Percentiles rank a stretch among this genome's conserved stretches.
Conservation (phyloP, 2,888 invertebrate genomes). For the Trileptium ribeirensis region DNA sequence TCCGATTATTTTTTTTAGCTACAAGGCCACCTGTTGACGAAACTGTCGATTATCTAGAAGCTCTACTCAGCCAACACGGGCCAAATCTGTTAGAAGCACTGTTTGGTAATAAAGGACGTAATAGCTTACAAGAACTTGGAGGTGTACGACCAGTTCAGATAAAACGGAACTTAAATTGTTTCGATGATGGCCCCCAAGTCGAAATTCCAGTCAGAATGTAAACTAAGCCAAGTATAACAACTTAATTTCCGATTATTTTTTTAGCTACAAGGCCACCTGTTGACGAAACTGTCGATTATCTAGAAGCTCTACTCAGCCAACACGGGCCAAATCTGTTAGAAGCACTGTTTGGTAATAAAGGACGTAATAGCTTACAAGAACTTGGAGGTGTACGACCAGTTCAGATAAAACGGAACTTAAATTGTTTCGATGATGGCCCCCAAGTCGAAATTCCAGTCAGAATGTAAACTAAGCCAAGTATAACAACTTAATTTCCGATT, state of each 20-base stretch:
- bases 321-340: constrained; percentile 94
- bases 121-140: constrained; percentile 79
- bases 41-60: constrained; percentile 86
- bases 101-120: constrained; percentile 86
- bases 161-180: no score
- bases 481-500: no score
- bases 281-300: constrained; percentile 87
- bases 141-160: constrained; percentile 90
- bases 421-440: no score
- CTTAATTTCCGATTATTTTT: constrained; percentile 29
- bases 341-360: constrained; percentile 89
- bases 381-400: constrained; percentile 88
- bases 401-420: no score
- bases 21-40: constrained; percentile 94
- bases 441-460: no score
- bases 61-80: constrained; percentile 84
- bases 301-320: constrained; percentile 83
- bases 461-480: no score
- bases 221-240: no score
- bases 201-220: no score
- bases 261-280: constrained; percentile 90
- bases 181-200: no score
- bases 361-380: constrained; percentile 78
- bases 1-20: constrained; percentile 59
- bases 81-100: constrained; percentile 92